Percentiles rank a stretch among this genome's conserved stretches.
These are phyloP conservation scores for Tetrax tetrax DNA, from an alignment of 2,113 vertebrate genomes.

Conservation along the genomic window DNA sequence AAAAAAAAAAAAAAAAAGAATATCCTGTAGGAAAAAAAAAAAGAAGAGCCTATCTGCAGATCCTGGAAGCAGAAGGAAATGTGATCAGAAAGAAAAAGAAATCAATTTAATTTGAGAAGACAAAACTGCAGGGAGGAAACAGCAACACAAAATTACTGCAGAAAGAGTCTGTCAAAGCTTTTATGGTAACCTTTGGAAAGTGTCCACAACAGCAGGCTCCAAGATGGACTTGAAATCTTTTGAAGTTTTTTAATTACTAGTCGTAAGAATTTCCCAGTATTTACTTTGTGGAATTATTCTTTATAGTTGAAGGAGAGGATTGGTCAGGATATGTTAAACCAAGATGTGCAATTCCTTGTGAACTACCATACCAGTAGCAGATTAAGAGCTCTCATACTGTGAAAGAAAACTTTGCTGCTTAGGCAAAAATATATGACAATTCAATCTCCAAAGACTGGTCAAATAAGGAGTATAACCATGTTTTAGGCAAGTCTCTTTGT, in stretches of 20 bases:
- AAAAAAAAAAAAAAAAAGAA: not conserved
- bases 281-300: not conserved
- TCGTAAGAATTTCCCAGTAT: not conserved
- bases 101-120: not conserved
- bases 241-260: not conserved
- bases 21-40: not conserved
- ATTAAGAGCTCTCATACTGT: not conserved
- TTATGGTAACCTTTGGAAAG: not conserved
- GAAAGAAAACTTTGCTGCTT: not conserved
- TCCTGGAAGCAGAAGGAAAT: not conserved
- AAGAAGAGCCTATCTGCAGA: not conserved
- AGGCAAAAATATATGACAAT: not conserved
- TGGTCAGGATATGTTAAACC: not conserved
- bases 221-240: not conserved
- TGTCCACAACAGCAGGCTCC: not conserved
- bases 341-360: not conserved
- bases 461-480: conserved; percentile 22
- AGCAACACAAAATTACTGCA: not conserved
- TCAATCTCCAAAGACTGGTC: not conserved
- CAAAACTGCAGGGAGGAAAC: not conserved
- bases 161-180: not conserved
- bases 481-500: not conserved
- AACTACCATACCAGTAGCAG: not conserved
- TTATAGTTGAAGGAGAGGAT: not conserved
- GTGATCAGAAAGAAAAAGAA: not conserved